Evolutionary conservation across 2,888 invertebrate genomes (phyloP), one percentile per base, ranked within the genome.

Genomic region (Ditylenchus weischeri): DNA sequence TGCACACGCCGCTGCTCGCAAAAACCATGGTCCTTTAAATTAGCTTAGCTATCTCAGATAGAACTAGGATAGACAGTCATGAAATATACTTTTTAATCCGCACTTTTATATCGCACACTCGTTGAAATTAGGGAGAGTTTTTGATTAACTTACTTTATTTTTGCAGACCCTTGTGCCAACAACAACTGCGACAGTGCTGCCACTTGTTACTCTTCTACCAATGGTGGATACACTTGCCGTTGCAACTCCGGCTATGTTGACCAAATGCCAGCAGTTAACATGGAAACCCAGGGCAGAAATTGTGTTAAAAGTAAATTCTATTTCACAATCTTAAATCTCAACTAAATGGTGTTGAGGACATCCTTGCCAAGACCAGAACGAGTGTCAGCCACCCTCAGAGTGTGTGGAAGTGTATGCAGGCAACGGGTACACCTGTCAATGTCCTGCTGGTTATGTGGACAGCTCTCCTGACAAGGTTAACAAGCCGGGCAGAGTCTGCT

Each of bases 161-260:
- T 47, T 59, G 13, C 43, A 59, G 48, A 59, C 43, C 48, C 43
- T 49, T 48, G 60, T 47, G 60, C 48, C 21, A 47, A 47, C 60
- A 59, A 59, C n/a, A 38, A 59, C n/a, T 59, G 60, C 48, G 60
- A 59, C 35, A 38, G 60, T 59, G 48, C 43, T 59, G 60, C 43
- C 10, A 48, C 60, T 29, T 47, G 38, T n/a, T 59, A 48, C 35
- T 35, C 60, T 15, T 38, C 64, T 47, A 23, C 38, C 15, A 65
- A 70, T 51, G 77, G 75, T 36, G 66, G 69, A 13, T 93, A 48
- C 63, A 72, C 76, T 51, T 93, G 91, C 84, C 91, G 91, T 0
- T 93, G 93, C 84, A 90, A 90, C 93, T 91, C 91, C 83, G 92
- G 90, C 5, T 90, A 87, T 83, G 87, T 88, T 0, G 90, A 91